Base-by-base conservation (phyloP, 1,140 invertebrate species). In the Drosophila kikkawai region DNA sequence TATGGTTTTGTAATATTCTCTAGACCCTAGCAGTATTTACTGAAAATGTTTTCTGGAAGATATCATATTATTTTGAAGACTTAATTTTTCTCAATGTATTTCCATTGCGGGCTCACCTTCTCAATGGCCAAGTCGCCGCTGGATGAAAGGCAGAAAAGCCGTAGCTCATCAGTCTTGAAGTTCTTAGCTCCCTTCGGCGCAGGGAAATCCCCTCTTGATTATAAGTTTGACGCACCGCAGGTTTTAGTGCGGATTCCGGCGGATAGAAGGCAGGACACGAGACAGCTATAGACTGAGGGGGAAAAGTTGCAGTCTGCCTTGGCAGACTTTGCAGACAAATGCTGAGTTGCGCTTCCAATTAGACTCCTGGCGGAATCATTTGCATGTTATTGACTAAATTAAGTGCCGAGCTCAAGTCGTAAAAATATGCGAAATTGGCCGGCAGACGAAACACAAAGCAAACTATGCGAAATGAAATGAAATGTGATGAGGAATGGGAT, bases 321-420 rank as follows among this genome's bases (percentile, higher is more conserved):
- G n/a, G 36, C 34, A 34, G 64, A 58, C 45, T 51, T 44, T 11
- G 45, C 50, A 56, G 77, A 80, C 53, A 56, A 56, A 59, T 75
- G 58, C 58, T 78, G 75, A 78, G 75, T 78, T 79, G 82, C 71
- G 53, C 76, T 87, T 87, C 77, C 86, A 87, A 87, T 87, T 87
- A 87, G 83, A 78, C 75, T 55, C 65, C 51, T 68, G 73, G 45
- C 61, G 58, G 58, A 60, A 80, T 83, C 84, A 87, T 87, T 87
- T 87, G 84, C 84, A 87, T 87, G 81, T 88, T 87, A 87, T 87
- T 88, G 84, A 87, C 84, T 87, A 87, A 87, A 87, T 87, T 88
- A 88, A 81, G 80, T 84, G 77, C 53, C 69, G 58, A 47, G 65
- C 59, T 60, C 58, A 73, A 80, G 76, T 87, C 79, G 55, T 64